Evolutionary conservation across 2,113 vertebrate species (phyloP).

Genomic region (Pavo muticus): DNA sequence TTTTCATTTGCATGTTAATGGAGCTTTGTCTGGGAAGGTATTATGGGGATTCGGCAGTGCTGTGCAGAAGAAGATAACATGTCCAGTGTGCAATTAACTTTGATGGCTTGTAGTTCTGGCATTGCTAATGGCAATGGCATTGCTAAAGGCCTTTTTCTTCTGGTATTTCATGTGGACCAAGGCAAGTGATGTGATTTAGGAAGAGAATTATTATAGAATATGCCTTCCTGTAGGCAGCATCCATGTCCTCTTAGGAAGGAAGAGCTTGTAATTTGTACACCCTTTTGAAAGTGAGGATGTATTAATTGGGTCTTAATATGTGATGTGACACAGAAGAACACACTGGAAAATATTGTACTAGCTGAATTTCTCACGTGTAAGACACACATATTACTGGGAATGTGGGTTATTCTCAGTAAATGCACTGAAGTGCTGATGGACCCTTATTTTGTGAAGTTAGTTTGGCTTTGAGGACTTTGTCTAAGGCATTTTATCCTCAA

Average conservation of each 20-base stretch:
- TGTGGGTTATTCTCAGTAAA: neutral
- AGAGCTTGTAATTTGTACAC: neutral
- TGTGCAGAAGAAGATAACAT: neutral
- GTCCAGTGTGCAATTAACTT: neutral
- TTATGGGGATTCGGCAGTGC: neutral
- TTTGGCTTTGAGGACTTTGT: neutral
- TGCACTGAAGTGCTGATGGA: neutral
- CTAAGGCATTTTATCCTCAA: neutral
- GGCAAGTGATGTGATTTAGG: neutral
- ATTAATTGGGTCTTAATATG: neutral
- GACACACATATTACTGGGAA: neutral
- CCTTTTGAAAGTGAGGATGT: neutral
- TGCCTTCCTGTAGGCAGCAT: neutral
- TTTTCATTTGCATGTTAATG: constrained; percentile 40
- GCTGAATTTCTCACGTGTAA: neutral
- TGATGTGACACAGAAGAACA: neutral
- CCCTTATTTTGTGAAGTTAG: neutral
- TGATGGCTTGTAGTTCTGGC: neutral
- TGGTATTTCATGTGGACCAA: neutral
- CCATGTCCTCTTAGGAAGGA: neutral
- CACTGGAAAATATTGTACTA: neutral
- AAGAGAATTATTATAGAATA: neutral
- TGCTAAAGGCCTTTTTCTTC: neutral
- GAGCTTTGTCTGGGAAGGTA: constrained; percentile 1
- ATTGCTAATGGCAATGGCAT: neutral